These are phyloP conservation scores for Dendroctonus valens DNA, from an alignment of 1,140 invertebrate species.

Conservation along the genomic window DNA sequence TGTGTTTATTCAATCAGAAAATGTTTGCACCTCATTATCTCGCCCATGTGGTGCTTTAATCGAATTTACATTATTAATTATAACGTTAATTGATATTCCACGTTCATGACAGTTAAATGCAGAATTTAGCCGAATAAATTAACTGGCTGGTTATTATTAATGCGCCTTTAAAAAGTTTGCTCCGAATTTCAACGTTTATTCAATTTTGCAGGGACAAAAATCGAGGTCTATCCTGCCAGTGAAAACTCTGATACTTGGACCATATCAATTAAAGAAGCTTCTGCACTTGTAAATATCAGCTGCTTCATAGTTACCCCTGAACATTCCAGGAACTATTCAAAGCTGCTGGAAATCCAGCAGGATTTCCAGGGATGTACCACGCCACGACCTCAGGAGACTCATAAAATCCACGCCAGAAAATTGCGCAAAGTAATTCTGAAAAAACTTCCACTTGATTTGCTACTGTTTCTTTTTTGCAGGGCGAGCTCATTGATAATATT, in stretches of 20 bases:
- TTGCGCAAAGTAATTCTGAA: not conserved
- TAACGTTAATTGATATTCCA: too few relatives aligned
- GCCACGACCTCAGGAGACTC: not conserved
- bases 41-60: too few relatives aligned
- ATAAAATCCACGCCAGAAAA: not conserved
- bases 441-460: too few relatives aligned
- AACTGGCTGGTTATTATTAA: too few relatives aligned
- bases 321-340: not conserved
- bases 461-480: conserved; percentile 7
- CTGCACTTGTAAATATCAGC: conserved; percentile 3
- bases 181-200: too few relatives aligned
- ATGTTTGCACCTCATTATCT: too few relatives aligned
- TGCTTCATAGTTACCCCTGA: not conserved
- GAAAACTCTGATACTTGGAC: not conserved
- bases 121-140: too few relatives aligned
- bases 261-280: not conserved
- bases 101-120: too few relatives aligned
- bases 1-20: too few relatives aligned
- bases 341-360: conserved; percentile 1
- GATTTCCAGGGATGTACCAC: not conserved
- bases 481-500: not conserved
- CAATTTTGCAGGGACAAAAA: too few relatives aligned
- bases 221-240: not conserved
- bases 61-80: too few relatives aligned
- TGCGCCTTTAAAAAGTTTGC: too few relatives aligned